These are phyloP conservation scores for Syngnathus rostellatus DNA, from an alignment of 2,797 vertebrate species.

Conservation along the genomic window DNA sequence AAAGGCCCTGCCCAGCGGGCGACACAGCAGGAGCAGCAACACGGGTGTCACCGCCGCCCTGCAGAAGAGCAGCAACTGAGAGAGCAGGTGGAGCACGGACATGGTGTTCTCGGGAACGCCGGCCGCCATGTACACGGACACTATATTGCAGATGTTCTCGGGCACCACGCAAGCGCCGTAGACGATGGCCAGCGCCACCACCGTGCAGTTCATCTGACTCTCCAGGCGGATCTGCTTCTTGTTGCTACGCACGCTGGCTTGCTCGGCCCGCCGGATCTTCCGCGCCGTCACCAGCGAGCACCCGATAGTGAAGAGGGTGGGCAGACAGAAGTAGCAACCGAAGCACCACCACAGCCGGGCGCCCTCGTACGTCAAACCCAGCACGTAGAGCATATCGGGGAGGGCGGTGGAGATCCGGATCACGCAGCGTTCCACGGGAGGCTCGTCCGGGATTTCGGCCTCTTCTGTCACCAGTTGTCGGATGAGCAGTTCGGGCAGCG, in stretches of 20 bases:
- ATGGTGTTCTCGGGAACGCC: conserved; percentile 86
- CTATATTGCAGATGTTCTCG: conserved; percentile 97
- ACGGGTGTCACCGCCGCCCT: conserved; percentile 91
- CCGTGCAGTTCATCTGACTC: conserved; percentile 98
- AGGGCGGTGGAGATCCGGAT: conserved; percentile 86
- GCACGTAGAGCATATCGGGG: conserved; percentile 88
- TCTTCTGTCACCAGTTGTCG: conserved; percentile 83
- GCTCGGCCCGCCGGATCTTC: conserved; percentile 87
- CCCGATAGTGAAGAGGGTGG: conserved; percentile 93
- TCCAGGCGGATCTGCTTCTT: conserved; percentile 94
- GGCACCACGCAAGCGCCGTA: conserved; percentile 95
- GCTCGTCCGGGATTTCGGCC: conserved; percentile 40
- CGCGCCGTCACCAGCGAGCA: conserved; percentile 90
- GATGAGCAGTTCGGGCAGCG: conserved; percentile 90
- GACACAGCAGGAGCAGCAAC: conserved; percentile 90
- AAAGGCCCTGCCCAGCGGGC: conserved; percentile 90
- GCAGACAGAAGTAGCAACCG: conserved; percentile 95
- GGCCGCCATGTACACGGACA: conserved; percentile 90
- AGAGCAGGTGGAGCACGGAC: conserved; percentile 89
- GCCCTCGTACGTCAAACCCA: conserved; percentile 90
- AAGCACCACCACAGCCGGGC: conserved; percentile 98
- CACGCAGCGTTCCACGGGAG: conserved; percentile 74
- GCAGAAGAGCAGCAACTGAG: conserved; percentile 92
- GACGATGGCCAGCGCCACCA: conserved; percentile 91
- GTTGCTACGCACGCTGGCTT: conserved; percentile 85